Evolutionary conservation across 2,888 invertebrate species (phyloP), one percentile per base, ranked within the genome.

Genomic region (Oegoconia quadripuncta): DNA sequence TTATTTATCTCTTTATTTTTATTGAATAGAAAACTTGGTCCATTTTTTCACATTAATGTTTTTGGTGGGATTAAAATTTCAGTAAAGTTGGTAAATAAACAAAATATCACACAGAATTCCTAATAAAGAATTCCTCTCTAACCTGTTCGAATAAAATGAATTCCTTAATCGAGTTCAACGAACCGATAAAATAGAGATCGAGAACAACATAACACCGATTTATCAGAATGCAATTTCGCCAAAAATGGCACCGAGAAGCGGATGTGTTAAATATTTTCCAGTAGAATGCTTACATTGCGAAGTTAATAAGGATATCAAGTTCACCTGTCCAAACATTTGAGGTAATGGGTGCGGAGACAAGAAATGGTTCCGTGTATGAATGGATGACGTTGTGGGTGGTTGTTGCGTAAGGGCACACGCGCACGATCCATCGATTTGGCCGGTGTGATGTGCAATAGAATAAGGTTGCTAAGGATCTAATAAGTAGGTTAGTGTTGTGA

Each of bases 331-430:
- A 14, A 18, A 18, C 23, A 42, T 33, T 39, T 34, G 40, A 37
- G 34, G 35, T 29, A 36, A 32, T 35, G 34, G 26, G n/a, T 31
- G 22, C 11, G 14, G 39, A 18, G 12, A 9, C 14, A 12, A 26
- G 26, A 25, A 12, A 18, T 28, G 39, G 40, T 50, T 48, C 47
- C 29, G 34, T 42, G 42, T 30, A 35, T 46, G 39, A 17, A 28
- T 16, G 13, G 9, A 28, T 16, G 13, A n/a, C 18, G 8, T 2
- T 30, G 58, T 59, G 46, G 52, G 50, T 41, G 48, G 41, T 35
- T 34, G 27, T 60, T 60, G 46, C 46, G 50, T 38, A 55, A 59
- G 37, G 28, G 18, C 13, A 23, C 7, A 18, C 31, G 27, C 27
- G 27, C 32, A 27, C 34, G 26, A 2, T 16, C 34, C 17, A 17